Evolutionary conservation across 2,113 vertebrate genomes (phyloP).

Genomic region (Agapornis roseicollis): DNA sequence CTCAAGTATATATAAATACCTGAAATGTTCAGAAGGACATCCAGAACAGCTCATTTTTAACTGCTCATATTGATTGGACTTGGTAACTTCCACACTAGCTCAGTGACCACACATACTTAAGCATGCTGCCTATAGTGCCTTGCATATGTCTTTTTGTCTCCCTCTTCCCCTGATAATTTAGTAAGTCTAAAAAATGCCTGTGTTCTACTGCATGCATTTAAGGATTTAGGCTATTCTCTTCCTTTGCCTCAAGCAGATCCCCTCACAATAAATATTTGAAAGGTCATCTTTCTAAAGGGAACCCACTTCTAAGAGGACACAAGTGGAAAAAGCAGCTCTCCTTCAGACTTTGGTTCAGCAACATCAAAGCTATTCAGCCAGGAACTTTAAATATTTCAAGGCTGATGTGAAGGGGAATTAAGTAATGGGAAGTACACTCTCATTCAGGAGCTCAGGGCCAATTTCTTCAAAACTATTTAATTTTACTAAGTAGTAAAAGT

Average conservation of each 20-base stretch:
- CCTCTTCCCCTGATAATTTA: not conserved
- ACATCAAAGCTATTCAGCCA: not conserved
- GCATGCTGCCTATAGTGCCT: not conserved
- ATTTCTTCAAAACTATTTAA: constrained; percentile 8
- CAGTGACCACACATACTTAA: rapidly evolving
- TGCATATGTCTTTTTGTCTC: rapidly evolving
- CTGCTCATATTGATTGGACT: not conserved
- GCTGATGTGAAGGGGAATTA: not conserved
- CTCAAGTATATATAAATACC: not conserved
- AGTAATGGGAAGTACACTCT: not conserved
- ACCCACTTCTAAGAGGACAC: not conserved
- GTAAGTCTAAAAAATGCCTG: not conserved
- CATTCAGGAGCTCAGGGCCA: not conserved
- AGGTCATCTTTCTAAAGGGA: not conserved
- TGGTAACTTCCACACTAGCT: not conserved
- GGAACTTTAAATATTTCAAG: not conserved
- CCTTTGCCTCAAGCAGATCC: not conserved
- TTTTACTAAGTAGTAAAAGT: not conserved
- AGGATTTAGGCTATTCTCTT: not conserved
- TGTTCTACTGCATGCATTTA: not conserved
- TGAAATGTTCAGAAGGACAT: not conserved
- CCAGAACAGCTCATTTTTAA: not conserved
- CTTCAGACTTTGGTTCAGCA: not conserved
- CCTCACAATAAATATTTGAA: not conserved
- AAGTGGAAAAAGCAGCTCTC: not conserved